Conservation (phyloP, 2,888 invertebrate species). For the Phaedon cochleariae region DNA sequence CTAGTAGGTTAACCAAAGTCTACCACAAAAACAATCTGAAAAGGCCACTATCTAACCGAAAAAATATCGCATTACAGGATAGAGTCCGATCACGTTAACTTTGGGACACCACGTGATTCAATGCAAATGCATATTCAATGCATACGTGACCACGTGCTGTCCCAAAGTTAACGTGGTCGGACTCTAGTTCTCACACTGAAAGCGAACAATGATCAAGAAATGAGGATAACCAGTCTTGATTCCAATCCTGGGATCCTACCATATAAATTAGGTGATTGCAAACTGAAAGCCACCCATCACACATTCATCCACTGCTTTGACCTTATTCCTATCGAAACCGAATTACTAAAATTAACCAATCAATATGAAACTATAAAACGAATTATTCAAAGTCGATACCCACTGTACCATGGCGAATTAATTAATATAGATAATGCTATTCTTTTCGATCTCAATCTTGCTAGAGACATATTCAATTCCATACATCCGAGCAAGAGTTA, state of each 20-base stretch:
- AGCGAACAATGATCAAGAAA: constrained; percentile 8
- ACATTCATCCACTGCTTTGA: constrained; percentile 18
- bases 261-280: constrained; percentile 24
- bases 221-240: constrained; percentile 16
- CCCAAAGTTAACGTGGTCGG: too few relatives aligned
- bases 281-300: constrained; percentile 16
- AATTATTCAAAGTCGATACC: too few relatives aligned
- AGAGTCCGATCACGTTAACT: too few relatives aligned
- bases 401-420: too few relatives aligned
- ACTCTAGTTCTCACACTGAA: background rate
- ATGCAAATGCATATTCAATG: too few relatives aligned
- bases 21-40: background rate
- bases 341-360: constrained; percentile 1
- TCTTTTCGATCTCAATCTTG: too few relatives aligned
- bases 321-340: background rate
- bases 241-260: constrained; percentile 23
- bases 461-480: too few relatives aligned
- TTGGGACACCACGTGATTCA: too few relatives aligned
- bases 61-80: too few relatives aligned
- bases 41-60: background rate
- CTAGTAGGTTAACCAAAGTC: background rate
- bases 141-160: too few relatives aligned
- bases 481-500: too few relatives aligned
- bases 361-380: constrained; percentile 17
- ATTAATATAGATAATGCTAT: too few relatives aligned